These are phyloP conservation scores for Panurus biarmicus DNA, from an alignment of 2,113 vertebrate genomes.

Conservation along the genomic window DNA sequence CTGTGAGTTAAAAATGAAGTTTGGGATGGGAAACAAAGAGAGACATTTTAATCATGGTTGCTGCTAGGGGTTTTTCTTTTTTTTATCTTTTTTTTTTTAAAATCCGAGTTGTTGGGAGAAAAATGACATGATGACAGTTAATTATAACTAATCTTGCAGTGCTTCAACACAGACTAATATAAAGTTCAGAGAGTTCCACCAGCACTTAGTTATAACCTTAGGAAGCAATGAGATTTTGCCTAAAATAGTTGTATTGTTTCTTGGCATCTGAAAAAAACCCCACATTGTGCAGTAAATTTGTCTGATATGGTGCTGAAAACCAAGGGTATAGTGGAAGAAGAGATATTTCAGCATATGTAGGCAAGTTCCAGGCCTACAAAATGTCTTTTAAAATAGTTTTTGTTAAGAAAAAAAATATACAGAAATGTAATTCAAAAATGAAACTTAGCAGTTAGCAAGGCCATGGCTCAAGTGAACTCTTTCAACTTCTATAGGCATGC, in stretches of 20 bases:
- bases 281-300: not conserved
- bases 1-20: not conserved
- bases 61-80: not conserved
- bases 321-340: not conserved
- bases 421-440: not conserved
- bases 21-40: not conserved
- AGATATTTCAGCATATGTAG: not conserved
- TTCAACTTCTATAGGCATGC: not conserved
- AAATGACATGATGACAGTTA: conserved; percentile 45
- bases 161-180: not conserved
- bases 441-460: not conserved
- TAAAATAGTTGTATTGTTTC: conserved; percentile 13
- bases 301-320: not conserved
- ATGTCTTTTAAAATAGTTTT: not conserved
- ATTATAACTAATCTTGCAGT: conserved; percentile 59
- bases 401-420: not conserved
- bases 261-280: not conserved
- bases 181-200: conserved; percentile 23
- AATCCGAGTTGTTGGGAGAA: not conserved
- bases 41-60: not conserved
- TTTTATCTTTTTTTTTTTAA: not conserved
- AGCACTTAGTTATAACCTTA: conserved; percentile 20
- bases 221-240: not conserved
- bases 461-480: not conserved
- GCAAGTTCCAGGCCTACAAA: not conserved